Percentiles rank a stretch among this genome's conserved stretches.
These are phyloP conservation scores for Hydrolagus colliei DNA, from an alignment of 2,797 vertebrate genomes.

Conservation along the genomic window DNA sequence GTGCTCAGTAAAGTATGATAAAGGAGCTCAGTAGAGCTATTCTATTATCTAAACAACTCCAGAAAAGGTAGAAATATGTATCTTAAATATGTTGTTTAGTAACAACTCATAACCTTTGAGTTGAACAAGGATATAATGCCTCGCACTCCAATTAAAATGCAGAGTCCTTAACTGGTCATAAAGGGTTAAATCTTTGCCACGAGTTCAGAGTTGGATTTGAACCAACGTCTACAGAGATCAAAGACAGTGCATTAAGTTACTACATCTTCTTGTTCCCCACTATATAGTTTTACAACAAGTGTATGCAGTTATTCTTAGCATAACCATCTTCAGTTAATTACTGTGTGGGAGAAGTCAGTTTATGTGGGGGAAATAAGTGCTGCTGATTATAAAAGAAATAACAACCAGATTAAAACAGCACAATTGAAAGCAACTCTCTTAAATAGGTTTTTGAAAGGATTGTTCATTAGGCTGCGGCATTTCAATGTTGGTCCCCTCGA, in stretches of 20 bases:
- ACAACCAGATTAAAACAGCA: background rate
- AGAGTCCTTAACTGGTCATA: no score
- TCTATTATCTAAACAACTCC: constrained; percentile 71
- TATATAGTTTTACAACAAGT: background rate
- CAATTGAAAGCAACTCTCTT: background rate
- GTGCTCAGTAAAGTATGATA: constrained; percentile 68
- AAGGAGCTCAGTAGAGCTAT: constrained; percentile 77
- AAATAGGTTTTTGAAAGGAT: background rate
- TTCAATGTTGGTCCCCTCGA: background rate
- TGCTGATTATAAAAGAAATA: background rate
- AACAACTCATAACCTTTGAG: background rate
- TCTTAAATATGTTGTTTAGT: background rate
- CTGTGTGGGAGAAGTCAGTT: background rate
- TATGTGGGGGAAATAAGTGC: background rate
- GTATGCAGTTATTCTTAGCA: background rate
- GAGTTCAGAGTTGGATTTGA: background rate
- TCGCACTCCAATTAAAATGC: background rate
- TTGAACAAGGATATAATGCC: background rate
- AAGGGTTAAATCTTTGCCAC: background rate
- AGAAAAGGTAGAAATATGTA: constrained; percentile 63
- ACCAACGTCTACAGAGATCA: background rate
- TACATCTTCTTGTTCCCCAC: background rate
- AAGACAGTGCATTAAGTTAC: background rate
- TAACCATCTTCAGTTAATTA: background rate
- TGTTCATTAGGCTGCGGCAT: background rate